A percentile compares a stretch with the other conserved stretches of the same genome.
Conservation (phyloP, 1,140 invertebrate species). For the Ostrea edulis region DNA sequence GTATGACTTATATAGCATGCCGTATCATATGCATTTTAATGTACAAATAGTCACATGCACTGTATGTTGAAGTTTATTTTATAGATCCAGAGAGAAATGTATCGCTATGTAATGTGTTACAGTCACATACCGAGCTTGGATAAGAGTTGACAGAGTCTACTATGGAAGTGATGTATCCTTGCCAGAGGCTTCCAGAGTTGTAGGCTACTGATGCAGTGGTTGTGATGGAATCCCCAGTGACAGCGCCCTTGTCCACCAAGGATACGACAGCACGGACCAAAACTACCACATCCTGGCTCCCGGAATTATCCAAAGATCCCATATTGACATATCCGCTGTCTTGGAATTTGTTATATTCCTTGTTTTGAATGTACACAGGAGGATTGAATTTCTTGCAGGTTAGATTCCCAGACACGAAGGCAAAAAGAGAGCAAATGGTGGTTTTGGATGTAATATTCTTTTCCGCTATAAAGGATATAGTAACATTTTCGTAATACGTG, state of each 20-base stretch:
- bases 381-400: neutral
- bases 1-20: too few relatives aligned
- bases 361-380: neutral
- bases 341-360: neutral
- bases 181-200: neutral
- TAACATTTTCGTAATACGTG: neutral
- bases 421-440: neutral
- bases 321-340: neutral
- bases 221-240: neutral
- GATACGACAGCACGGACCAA: neutral
- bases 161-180: neutral
- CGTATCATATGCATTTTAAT: too few relatives aligned
- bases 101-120: too few relatives aligned
- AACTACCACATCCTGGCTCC: neutral
- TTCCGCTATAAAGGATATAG: neutral
- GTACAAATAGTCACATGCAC: too few relatives aligned
- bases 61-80: too few relatives aligned
- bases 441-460: neutral
- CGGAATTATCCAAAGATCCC: neutral
- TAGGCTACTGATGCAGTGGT: neutral
- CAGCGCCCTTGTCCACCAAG: neutral
- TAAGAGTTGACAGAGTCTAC: neutral
- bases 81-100: too few relatives aligned
- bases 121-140: neutral
- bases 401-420: neutral